A percentile compares a stretch with the other conserved stretches of the same genome.
Conservation (phyloP, 2,888 invertebrate genomes). For the Morinoia aosen region DNA sequence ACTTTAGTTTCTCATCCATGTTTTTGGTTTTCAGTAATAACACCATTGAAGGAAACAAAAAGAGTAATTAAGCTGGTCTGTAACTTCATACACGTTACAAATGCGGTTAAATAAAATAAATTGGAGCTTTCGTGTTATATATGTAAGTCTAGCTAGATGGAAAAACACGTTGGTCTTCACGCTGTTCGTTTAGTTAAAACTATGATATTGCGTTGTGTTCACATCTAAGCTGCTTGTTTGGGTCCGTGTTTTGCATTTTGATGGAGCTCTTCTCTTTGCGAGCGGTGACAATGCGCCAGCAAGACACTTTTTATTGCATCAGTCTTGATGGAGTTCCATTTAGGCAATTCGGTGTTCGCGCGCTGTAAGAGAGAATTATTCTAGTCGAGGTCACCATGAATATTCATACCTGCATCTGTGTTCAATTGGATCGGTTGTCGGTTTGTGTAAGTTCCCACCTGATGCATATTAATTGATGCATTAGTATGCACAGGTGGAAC, state of each 20-base stretch:
- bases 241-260: background rate
- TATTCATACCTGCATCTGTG: background rate
- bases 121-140: background rate
- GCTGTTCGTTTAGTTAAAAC: background rate
- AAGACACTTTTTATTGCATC: background rate
- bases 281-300: background rate
- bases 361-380: background rate
- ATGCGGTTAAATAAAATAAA: background rate
- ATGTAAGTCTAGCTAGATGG: background rate
- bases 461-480: background rate
- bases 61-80: background rate
- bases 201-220: background rate
- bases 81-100: background rate
- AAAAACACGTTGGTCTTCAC: background rate
- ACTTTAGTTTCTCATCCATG: too few species aligned
- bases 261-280: background rate
- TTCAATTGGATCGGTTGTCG: background rate
- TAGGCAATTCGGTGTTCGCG: background rate
- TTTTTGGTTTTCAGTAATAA: background rate
- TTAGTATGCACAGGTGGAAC: background rate
- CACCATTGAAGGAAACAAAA: background rate
- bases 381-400: slow-evolving; percentile 3
- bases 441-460: background rate
- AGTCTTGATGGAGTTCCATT: background rate
- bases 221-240: background rate